These are phyloP conservation scores for Leptobrachium ailaonicum DNA, from an alignment of 2,113 vertebrate genomes.

Conservation along the genomic window DNA sequence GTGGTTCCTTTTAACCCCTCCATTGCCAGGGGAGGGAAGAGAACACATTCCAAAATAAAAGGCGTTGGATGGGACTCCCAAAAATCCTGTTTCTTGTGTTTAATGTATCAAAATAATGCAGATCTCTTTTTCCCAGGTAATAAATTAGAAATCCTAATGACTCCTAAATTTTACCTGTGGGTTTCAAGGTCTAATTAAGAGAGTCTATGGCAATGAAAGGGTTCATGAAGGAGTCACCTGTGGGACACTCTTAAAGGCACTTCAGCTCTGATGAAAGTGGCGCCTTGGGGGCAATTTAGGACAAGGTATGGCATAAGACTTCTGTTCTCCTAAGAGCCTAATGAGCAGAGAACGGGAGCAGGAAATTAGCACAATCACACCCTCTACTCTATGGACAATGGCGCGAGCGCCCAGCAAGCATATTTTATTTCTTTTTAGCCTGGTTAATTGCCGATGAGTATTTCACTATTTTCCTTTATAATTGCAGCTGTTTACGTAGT, in stretches of 20 bases:
- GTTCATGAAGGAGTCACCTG: conserved; percentile 51
- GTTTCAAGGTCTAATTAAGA: neutral
- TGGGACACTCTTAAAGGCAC: conserved; percentile 62
- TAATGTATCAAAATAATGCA: too few species aligned
- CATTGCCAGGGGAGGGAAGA: too few species aligned
- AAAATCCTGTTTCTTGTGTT: too few species aligned
- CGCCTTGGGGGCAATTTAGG: conserved; percentile 81
- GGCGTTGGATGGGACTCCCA: too few species aligned
- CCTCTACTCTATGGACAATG: conserved; percentile 48
- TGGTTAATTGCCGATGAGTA: conserved; percentile 21
- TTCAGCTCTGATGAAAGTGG: conserved; percentile 63
- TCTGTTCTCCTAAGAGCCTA: conserved; percentile 76
- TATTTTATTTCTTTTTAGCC: conserved; percentile 29
- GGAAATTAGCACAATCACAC: conserved; percentile 61
- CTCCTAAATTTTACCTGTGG: too few species aligned
- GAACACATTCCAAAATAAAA: too few species aligned
- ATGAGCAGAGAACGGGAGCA: conserved; percentile 69
- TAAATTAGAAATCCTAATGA: too few species aligned
- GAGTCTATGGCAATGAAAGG: conserved; percentile 7
- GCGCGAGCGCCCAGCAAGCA: conserved; percentile 39
- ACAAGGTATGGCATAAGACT: conserved; percentile 72
- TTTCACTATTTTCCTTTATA: conserved; percentile 46
- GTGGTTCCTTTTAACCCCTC: too few species aligned
- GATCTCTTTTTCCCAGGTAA: too few species aligned
- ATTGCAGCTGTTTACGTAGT: neutral